Base-by-base conservation (phyloP, 2,797 vertebrate species). In the Streptopelia turtur region DNA sequence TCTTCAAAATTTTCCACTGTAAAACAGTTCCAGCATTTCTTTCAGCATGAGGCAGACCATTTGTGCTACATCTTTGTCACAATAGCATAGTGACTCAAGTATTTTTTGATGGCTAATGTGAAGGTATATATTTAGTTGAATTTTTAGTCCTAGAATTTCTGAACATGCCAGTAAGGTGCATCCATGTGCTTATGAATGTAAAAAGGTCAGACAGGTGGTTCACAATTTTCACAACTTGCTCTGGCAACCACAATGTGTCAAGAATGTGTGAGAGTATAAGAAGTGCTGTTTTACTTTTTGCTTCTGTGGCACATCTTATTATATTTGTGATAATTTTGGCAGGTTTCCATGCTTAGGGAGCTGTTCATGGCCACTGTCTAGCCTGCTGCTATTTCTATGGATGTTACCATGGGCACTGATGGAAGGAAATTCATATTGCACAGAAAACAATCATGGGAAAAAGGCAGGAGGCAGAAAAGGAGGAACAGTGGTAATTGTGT, bases 361-460 rank as follows among this genome's bases (percentile, higher is more conserved):
- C 63, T 92, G 93, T 94, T 83, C 10, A 39, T 52, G 83, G 37
- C 84, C 35, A 31, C 84, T 92, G 33, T 90, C 79, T 94, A 86
- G 95, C 70, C 87, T n/a, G 25, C 90, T 93, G 84, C 91, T 97
- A 89, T 94, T 90, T 96, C 91, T 93, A n/a, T 92, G 86, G 84
- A 35, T 93, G 97, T 98, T 98, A 83, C 97, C 96, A 97, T 97
- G 97, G 93, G 87, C 97, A 97, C 97, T 95, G 95, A 96, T 94
- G 93, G 94, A 93, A 94, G 66, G 66, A 95, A 96, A 96, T 94
- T 97, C 87, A 69, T 94, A 88, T 60, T 8, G 21, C 94, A 93
- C 11, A 21, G 90, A 95, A 91, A 92, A 74, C n/a, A 77, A 76
- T 93, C 49, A 89, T 71, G 65, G 90, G 70, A 84, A 94, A 92